A percentile compares a stretch with the other conserved stretches of the same genome.
These are phyloP conservation scores for Heteromyza rotundicornis DNA, from an alignment of 2,888 invertebrate species.

Conservation along the genomic window DNA sequence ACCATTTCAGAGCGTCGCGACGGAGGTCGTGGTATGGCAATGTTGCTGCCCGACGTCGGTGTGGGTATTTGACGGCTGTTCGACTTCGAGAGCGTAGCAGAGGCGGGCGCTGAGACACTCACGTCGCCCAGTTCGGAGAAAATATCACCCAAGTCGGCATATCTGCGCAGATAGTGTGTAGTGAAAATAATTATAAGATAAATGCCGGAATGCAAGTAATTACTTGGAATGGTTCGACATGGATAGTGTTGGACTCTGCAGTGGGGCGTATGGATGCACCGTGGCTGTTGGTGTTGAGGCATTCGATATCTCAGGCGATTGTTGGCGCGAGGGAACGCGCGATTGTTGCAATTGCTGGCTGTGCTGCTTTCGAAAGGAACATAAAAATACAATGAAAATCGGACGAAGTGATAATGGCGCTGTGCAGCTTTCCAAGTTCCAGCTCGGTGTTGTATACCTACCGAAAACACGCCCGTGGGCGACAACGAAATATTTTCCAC, in stretches of 20 bases:
- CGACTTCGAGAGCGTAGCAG: slow-evolving; percentile 61
- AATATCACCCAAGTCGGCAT: slow-evolving; percentile 76
- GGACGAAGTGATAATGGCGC: background rate
- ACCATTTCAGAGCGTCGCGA: slow-evolving; percentile 78
- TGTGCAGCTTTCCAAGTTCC: background rate
- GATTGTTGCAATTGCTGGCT: slow-evolving; percentile 58
- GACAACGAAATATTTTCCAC: slow-evolving; percentile 88
- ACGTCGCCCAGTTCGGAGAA: slow-evolving; percentile 86
- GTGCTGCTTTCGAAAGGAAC: slow-evolving; percentile 62
- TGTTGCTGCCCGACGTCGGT: slow-evolving; percentile 73
- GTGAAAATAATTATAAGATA: background rate
- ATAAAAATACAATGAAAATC: slow-evolving; percentile 49
- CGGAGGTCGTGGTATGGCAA: slow-evolving; percentile 87
- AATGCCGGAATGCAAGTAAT: slow-evolving; percentile 25
- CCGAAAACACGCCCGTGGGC: slow-evolving; percentile 72
- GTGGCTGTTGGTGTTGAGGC: slow-evolving; percentile 65
- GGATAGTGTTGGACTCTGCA: slow-evolving; percentile 77
- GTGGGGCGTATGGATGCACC: slow-evolving; percentile 82
- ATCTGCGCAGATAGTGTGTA: slow-evolving; percentile 52
- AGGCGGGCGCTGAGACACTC: slow-evolving; percentile 69
- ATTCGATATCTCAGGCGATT: slow-evolving; percentile 82
- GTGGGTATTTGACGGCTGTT: slow-evolving; percentile 75
- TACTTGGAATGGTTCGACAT: slow-evolving; percentile 73
- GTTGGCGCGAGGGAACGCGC: slow-evolving; percentile 59
- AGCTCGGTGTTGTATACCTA: slow-evolving; percentile 49